phyloP scores from a whole-genome alignment of 1,140 invertebrate genomes.

The Drosophila asahinai region DNA sequence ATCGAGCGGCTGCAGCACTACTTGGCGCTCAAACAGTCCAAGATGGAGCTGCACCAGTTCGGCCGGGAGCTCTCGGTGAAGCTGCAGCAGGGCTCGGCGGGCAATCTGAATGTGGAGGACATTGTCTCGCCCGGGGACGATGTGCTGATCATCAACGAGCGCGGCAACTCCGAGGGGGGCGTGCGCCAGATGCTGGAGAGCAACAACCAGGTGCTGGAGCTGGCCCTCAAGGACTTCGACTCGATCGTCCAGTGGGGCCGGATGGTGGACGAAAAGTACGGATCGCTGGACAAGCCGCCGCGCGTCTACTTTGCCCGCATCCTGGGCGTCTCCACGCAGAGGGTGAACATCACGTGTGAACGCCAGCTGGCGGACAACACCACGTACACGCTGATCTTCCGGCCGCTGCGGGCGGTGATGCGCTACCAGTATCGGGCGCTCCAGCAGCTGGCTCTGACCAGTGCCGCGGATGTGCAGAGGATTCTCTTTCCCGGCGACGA shows the following conservation, averaged over 20 bases:
- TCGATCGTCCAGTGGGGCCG: slow-evolving; percentile 53
- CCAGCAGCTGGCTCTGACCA: slow-evolving; percentile 47
- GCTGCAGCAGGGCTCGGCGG: slow-evolving; percentile 23
- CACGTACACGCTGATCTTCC: slow-evolving; percentile 64
- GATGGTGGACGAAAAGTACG: slow-evolving; percentile 46
- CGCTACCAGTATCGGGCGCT: slow-evolving; percentile 78
- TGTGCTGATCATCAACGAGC: slow-evolving; percentile 65
- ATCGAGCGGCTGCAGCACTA: slow-evolving; percentile 66
- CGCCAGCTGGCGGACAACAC: slow-evolving; percentile 62
- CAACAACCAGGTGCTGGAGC: slow-evolving; percentile 50
- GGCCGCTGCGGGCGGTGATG: slow-evolving; percentile 61
- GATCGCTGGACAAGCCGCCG: slow-evolving; percentile 47
- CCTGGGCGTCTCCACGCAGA: slow-evolving; percentile 60
- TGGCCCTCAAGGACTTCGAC: slow-evolving; percentile 70
- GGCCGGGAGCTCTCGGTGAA: slow-evolving; percentile 70
- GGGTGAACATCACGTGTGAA: slow-evolving; percentile 72
- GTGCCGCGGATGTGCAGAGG: slow-evolving; percentile 32
- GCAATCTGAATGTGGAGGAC: slow-evolving; percentile 56
- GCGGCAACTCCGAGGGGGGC: background rate
- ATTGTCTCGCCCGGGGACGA: slow-evolving; percentile 69
- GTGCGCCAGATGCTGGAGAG: slow-evolving; percentile 55
- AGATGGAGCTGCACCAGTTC: slow-evolving; percentile 68
- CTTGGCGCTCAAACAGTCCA: slow-evolving; percentile 58
- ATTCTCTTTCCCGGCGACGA: slow-evolving; percentile 60
- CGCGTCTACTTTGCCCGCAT: slow-evolving; percentile 69